Percentiles rank a stretch among this genome's conserved stretches.
phyloP scores from a whole-genome alignment of 2,113 vertebrate species.

The Martes martes region DNA sequence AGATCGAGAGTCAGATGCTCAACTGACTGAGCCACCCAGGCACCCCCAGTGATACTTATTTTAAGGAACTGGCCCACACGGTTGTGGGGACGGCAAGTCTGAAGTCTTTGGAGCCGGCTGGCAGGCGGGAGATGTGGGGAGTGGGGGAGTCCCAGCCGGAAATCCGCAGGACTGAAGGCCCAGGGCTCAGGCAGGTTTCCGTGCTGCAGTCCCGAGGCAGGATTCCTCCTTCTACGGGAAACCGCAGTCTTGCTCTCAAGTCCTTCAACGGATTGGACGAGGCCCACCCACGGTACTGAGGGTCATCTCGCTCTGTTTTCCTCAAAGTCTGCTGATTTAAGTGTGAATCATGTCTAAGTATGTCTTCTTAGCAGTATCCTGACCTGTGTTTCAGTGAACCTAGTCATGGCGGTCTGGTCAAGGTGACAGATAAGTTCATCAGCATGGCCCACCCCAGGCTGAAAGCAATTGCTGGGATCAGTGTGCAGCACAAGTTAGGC shows the following conservation, averaged over 20 bases:
- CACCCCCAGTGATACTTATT: not conserved
- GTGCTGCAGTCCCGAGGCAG: not conserved
- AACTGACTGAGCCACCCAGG: not conserved
- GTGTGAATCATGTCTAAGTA: not conserved
- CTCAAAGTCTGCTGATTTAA: not conserved
- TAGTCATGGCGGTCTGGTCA: not conserved
- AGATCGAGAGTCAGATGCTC: not conserved
- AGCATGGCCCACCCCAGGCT: no score
- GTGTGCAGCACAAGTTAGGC: no score
- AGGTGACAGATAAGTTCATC: not conserved
- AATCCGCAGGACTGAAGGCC: not conserved
- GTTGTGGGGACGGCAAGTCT: not conserved
- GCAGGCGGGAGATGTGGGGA: not conserved
- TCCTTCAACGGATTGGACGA: not conserved
- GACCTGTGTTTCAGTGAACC: not conserved
- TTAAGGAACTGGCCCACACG: not conserved
- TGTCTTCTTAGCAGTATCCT: not conserved
- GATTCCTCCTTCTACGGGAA: not conserved
- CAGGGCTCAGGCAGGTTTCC: not conserved
- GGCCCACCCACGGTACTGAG: not conserved
- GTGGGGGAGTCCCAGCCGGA: not conserved
- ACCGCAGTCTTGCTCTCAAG: not conserved
- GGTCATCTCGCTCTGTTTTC: not conserved
- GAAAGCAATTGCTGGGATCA: not conserved
- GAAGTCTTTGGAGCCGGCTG: not conserved